A percentile compares a stretch with the other conserved stretches of the same genome.
These are phyloP conservation scores for Rhinogobio ventralis DNA, from an alignment of 2,797 vertebrate genomes.

Conservation along the genomic window DNA sequence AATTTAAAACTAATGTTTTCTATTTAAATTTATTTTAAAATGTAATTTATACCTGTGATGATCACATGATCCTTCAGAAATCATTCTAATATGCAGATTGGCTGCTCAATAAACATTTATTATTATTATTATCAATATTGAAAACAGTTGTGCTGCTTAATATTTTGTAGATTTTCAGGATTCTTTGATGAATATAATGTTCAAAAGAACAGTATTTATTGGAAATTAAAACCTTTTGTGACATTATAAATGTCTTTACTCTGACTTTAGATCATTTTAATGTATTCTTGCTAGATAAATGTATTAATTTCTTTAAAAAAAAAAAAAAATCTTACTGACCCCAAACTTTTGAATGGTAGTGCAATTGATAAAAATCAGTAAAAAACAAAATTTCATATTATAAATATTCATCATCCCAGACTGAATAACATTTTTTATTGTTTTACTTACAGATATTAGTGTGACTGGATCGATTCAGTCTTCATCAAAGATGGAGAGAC, in stretches of 20 bases:
- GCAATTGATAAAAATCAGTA: neutral
- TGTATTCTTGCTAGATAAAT: neutral
- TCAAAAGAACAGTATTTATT: neutral
- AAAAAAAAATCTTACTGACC: conserved; percentile 4
- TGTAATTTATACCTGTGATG: neutral
- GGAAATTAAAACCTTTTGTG: neutral
- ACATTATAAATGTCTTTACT: neutral
- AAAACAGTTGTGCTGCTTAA: neutral
- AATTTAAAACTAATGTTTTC: neutral
- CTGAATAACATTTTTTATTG: neutral
- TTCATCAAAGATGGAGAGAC: conserved; percentile 63
- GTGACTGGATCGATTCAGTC: conserved; percentile 58
- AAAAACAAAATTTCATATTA: neutral
- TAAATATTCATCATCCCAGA: neutral
- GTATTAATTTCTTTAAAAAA: neutral
- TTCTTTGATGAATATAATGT: neutral
- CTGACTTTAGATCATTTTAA: neutral
- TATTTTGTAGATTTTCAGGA: neutral
- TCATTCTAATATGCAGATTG: neutral
- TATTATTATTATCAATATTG: neutral
- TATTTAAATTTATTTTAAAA: neutral
- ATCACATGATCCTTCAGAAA: neutral
- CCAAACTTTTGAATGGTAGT: neutral
- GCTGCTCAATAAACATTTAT: neutral
- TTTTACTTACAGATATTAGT: conserved; percentile 77